phyloP scores from a whole-genome alignment of 1,140 invertebrate genomes.

The Mactra quadrangularis region DNA sequence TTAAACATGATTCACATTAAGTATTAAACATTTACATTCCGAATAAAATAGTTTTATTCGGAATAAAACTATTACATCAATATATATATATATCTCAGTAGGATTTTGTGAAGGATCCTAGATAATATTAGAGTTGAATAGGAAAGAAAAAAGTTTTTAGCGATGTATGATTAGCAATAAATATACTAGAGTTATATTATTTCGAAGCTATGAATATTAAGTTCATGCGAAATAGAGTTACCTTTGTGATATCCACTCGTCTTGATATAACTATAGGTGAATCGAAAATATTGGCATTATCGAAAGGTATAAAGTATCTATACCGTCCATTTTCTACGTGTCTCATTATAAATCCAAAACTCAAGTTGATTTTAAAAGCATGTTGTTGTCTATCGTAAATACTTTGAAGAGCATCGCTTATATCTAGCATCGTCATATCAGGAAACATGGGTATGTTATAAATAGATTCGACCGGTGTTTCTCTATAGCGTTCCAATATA shows the following conservation, averaged over 20 bases:
- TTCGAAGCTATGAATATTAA: too few species aligned
- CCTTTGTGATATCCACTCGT: conserved; percentile 17
- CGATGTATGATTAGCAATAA: too few species aligned
- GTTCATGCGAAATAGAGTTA: too few species aligned
- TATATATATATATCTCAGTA: too few species aligned
- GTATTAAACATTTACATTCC: too few species aligned
- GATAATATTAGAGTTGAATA: too few species aligned
- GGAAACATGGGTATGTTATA: conserved; percentile 41
- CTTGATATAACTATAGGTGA: conserved; percentile 8
- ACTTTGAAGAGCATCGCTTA: neutral
- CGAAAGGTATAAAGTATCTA: conserved; percentile 3
- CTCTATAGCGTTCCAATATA: neutral
- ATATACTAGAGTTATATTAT: too few species aligned
- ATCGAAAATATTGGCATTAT: conserved; percentile 18
- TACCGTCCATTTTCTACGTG: conserved; percentile 12
- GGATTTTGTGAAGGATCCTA: too few species aligned
- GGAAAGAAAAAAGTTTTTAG: too few species aligned
- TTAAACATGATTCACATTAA: too few species aligned
- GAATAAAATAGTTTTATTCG: too few species aligned
- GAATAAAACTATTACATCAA: too few species aligned
- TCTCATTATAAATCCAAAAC: conserved; percentile 30
- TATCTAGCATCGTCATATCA: conserved; percentile 8
- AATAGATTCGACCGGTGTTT: conserved; percentile 19
- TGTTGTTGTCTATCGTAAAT: conserved; percentile 26
- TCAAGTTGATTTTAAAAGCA: conserved; percentile 16